These are phyloP conservation scores for Sceloporus tristichus DNA, from an alignment of 2,113 vertebrate genomes.

Conservation along the genomic window DNA sequence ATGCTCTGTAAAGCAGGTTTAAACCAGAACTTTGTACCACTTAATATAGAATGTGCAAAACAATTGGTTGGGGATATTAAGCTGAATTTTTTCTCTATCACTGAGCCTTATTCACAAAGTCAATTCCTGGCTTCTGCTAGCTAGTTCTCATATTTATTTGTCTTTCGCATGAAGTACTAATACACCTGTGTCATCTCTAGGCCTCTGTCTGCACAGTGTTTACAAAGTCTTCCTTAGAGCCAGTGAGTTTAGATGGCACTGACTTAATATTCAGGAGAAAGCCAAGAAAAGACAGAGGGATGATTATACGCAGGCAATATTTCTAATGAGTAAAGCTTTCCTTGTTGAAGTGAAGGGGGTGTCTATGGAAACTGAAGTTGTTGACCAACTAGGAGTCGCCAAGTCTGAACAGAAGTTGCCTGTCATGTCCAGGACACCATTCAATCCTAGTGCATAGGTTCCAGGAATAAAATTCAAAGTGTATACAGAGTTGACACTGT, in stretches of 20 bases:
- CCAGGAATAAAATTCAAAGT: constrained; percentile 7
- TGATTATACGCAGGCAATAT: not conserved
- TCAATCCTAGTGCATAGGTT: not conserved
- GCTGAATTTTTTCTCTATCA: not conserved
- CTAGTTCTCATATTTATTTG: not conserved
- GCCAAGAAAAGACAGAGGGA: not conserved
- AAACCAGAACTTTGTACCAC: not conserved
- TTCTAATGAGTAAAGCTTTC: constrained; percentile 6
- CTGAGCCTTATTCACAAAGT: not conserved
- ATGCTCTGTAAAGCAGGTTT: not conserved
- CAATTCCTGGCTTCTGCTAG: not conserved
- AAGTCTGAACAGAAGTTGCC: not conserved
- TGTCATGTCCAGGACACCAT: not conserved
- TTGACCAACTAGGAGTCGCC: not conserved
- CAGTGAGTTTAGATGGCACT: not conserved
- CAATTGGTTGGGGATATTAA: not conserved
- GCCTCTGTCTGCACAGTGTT: not conserved
- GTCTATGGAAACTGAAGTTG: not conserved
- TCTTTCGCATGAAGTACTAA: not conserved
- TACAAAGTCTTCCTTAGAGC: not conserved
- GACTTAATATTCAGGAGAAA: not conserved
- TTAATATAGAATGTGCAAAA: not conserved
- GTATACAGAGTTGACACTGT: not conserved
- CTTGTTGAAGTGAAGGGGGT: not conserved
- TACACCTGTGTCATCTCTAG: not conserved